These are phyloP conservation scores for Xanthorhoe designata DNA, from an alignment of 2,888 invertebrate species.

Conservation along the genomic window DNA sequence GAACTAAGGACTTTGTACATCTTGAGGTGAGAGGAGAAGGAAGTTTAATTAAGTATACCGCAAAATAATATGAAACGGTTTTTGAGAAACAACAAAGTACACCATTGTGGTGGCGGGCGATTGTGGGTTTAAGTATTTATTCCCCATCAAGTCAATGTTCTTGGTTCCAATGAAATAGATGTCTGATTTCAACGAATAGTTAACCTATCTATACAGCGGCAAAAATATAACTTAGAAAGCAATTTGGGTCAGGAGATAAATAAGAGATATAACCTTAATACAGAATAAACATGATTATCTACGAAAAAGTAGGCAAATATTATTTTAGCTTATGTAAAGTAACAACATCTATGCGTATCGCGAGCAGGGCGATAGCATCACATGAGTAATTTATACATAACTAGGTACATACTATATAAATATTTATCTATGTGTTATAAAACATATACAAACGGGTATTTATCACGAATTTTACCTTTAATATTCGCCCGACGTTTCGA, in stretches of 20 bases:
- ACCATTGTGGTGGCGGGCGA: too few species aligned
- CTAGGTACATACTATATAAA: neutral
- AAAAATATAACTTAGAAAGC: slow-evolving; percentile 21
- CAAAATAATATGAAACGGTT: too few species aligned
- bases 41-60: neutral
- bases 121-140: too few species aligned
- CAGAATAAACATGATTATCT: slow-evolving; percentile 32
- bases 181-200: neutral
- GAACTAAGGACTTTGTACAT: neutral
- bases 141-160: too few species aligned
- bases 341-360: slow-evolving; percentile 4
- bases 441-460: too few species aligned
- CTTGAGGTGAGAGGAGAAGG: neutral
- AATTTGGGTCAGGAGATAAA: slow-evolving; percentile 41
- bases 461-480: too few species aligned
- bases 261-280: slow-evolving; percentile 30
- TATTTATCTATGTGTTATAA: neutral
- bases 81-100: too few species aligned
- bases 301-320: slow-evolving; percentile 26
- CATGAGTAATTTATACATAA: neutral
- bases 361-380: neutral
- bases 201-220: neutral
- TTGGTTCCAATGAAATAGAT: too few species aligned
- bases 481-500: too few species aligned
- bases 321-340: slow-evolving; percentile 17